phyloP scores from a whole-genome alignment of 2,113 vertebrate genomes.

The Rhagologus leucostigma region DNA sequence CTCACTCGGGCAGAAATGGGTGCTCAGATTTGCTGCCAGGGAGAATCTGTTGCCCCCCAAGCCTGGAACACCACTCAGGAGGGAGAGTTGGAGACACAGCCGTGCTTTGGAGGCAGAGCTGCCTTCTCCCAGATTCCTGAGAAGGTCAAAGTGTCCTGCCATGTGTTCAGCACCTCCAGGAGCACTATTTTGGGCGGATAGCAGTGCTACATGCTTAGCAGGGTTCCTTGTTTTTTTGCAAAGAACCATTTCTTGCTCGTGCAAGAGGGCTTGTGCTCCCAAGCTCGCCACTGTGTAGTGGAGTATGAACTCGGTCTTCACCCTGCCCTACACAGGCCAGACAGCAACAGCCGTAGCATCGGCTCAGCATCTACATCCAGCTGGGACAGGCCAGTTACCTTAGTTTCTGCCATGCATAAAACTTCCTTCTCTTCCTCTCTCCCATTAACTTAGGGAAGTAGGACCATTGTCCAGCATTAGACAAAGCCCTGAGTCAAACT shows the following conservation, averaged over 20 bases:
- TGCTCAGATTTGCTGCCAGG: neutral
- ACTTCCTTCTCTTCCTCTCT: neutral
- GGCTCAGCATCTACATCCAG: neutral
- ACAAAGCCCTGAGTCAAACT: neutral
- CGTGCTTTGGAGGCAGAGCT: neutral
- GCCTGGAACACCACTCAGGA: neutral
- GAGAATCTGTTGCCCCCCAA: neutral
- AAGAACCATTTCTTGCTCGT: neutral
- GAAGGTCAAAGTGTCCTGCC: neutral
- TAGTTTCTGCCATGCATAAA: neutral
- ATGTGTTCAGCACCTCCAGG: neutral
- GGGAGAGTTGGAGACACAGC: neutral
- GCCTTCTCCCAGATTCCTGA: neutral
- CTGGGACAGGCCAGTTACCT: neutral
- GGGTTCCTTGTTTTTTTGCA: neutral
- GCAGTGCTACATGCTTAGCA: neutral
- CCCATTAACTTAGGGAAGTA: neutral
- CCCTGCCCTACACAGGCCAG: neutral
- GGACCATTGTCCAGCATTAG: neutral
- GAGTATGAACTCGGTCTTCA: neutral
- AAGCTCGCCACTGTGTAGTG: fast-evolving
- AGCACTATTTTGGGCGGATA: neutral
- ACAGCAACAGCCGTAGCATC: neutral
- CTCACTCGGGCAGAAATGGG: neutral
- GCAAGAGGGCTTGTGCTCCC: neutral